Evolutionary conservation across 1,140 invertebrate genomes (phyloP).

Genomic region (Brevipalpus yothersi): DNA sequence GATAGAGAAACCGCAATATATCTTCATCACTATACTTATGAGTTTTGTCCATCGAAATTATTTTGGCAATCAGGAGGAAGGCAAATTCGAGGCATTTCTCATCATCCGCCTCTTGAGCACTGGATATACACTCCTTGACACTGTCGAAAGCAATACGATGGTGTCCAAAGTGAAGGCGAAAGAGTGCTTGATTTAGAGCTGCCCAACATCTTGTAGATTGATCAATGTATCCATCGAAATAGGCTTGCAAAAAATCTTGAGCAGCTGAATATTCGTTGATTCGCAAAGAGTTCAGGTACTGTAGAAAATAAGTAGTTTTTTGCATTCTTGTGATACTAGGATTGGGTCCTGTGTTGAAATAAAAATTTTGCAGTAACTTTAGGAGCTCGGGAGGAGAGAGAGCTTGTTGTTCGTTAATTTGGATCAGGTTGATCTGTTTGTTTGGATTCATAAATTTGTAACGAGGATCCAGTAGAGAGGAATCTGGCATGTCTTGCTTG

Average conservation of each 20-base stretch:
- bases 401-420: constrained; percentile 6
- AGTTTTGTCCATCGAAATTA: background rate
- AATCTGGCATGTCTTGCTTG: background rate
- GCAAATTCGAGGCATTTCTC: constrained; percentile 8
- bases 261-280: constrained; percentile 8
- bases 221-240: constrained; percentile 7
- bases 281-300: constrained; percentile 8
- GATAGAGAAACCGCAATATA: constrained; percentile 1
- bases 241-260: constrained; percentile 6
- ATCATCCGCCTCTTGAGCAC: constrained; percentile 8
- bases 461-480: background rate
- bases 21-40: constrained; percentile 2
- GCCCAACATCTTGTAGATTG: constrained; percentile 6
- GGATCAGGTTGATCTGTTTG: constrained; percentile 4
- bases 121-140: constrained; percentile 8
- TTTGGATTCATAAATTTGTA: background rate
- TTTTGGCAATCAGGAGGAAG: constrained; percentile 4
- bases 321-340: background rate
- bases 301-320: constrained; percentile 7
- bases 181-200: constrained; percentile 7
- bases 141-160: constrained; percentile 5
- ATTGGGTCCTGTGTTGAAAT: background rate
- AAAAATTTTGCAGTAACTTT: background rate
- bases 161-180: constrained; percentile 7
- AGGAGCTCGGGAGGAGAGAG: background rate